Evolutionary conservation across 1,140 invertebrate species (phyloP).

Genomic region (Calycopis cecrops): DNA sequence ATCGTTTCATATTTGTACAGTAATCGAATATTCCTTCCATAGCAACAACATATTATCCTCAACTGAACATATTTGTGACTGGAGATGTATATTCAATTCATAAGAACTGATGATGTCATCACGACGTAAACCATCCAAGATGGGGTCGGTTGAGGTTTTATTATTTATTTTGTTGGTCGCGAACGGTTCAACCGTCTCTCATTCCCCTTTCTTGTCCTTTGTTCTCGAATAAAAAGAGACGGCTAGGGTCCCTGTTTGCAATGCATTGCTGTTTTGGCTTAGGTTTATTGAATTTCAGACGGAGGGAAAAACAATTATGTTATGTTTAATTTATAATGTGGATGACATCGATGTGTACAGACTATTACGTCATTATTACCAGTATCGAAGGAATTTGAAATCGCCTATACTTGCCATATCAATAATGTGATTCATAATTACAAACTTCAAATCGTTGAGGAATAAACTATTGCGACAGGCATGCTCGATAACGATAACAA

Average conservation of each 20-base stretch:
- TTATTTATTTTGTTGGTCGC: slow-evolving; percentile 61
- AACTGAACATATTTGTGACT: slow-evolving; percentile 18
- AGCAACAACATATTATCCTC: slow-evolving; percentile 37
- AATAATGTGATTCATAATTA: no score
- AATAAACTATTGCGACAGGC: no score
- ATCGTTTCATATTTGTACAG: slow-evolving; percentile 7
- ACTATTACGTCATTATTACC: neutral
- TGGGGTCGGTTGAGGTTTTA: slow-evolving; percentile 51
- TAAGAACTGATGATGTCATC: slow-evolving; percentile 68
- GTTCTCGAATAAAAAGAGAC: slow-evolving; percentile 37
- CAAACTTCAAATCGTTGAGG: no score
- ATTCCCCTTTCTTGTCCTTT: slow-evolving; percentile 46
- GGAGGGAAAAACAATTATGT: neutral
- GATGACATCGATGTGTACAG: no score
- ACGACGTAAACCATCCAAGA: slow-evolving; percentile 42
- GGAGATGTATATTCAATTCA: slow-evolving; percentile 54
- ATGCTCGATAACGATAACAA: no score
- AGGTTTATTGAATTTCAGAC: slow-evolving; percentile 35
- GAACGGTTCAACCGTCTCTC: slow-evolving; percentile 62
- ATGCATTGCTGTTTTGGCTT: slow-evolving; percentile 34
- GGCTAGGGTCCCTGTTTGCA: slow-evolving; percentile 46
- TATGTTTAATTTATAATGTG: neutral
- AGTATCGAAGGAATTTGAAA: neutral
- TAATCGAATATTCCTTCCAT: slow-evolving; percentile 23
- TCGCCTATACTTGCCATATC: neutral